Evolutionary conservation across 2,113 vertebrate genomes (phyloP).

Genomic region (Malurus elegans): DNA sequence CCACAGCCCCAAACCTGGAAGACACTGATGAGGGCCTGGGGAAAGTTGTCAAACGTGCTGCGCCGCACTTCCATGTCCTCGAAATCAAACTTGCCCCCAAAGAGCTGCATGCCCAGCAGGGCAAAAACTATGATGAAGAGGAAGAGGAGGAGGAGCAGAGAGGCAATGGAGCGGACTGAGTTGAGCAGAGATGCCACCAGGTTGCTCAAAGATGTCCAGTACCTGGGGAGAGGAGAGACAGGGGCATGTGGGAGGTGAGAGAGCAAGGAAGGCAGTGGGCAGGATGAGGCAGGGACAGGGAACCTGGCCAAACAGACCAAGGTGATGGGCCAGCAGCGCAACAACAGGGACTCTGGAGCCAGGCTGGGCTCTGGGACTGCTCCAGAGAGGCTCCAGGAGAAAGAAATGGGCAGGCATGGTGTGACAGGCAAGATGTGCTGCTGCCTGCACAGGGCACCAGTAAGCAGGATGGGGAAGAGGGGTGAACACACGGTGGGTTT

Average conservation of each 20-base stretch:
- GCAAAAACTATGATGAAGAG: slow-evolving; percentile 95
- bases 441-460: neutral
- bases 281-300: neutral
- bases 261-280: neutral
- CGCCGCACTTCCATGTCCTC: slow-evolving; percentile 80
- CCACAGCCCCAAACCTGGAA: slow-evolving; percentile 84
- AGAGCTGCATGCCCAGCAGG: slow-evolving; percentile 97
- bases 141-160: slow-evolving; percentile 93
- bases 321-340: neutral
- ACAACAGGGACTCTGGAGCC: neutral
- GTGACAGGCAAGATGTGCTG: neutral
- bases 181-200: slow-evolving; percentile 94
- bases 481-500: neutral
- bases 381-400: neutral
- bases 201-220: slow-evolving; percentile 93
- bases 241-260: neutral
- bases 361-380: neutral
- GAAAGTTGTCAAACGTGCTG: slow-evolving; percentile 96
- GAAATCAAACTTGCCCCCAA: slow-evolving; percentile 94
- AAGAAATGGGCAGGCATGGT: neutral
- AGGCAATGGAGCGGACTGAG: slow-evolving; percentile 94
- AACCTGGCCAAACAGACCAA: neutral
- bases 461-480: neutral
- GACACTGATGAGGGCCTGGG: slow-evolving; percentile 95
- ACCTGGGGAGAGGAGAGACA: slow-evolving; percentile 68